A percentile compares a stretch with the other conserved stretches of the same genome.
Conservation (phyloP, 2,888 invertebrate genomes). For the Pandemis cinnamomeana region DNA sequence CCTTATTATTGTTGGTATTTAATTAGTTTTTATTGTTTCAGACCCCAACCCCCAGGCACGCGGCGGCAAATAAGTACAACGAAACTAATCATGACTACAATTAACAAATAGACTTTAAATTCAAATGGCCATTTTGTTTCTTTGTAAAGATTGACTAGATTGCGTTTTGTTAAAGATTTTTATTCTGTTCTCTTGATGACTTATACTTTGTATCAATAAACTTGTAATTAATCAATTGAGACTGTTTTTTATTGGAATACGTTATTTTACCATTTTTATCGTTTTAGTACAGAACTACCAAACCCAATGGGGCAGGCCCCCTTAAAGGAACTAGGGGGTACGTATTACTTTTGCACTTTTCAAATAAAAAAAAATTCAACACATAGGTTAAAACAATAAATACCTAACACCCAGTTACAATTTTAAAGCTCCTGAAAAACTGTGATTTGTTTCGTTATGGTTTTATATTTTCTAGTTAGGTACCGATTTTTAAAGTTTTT, state of each 20-base stretch:
- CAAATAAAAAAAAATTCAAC: too few species aligned
- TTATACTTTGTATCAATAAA: constrained; percentile 7
- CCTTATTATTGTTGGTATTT: background rate
- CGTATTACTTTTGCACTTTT: too few species aligned
- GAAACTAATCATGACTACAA: background rate
- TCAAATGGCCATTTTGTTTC: constrained; percentile 3
- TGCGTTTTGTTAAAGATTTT: background rate
- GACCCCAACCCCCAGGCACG: constrained; percentile 48
- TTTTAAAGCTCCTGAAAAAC: too few species aligned
- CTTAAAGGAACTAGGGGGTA: too few species aligned
- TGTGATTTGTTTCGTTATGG: too few species aligned
- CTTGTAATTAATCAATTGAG: background rate
- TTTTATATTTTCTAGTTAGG: too few species aligned
- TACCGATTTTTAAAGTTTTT: too few species aligned
- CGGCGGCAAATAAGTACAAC: constrained; percentile 45
- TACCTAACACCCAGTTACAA: too few species aligned
- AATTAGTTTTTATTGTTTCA: constrained; percentile 45
- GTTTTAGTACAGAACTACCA: background rate
- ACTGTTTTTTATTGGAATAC: background rate
- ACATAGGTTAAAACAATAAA: too few species aligned
- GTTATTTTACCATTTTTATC: background rate
- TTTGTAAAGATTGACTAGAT: background rate
- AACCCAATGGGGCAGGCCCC: too few species aligned
- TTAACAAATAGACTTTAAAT: background rate
- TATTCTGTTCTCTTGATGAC: background rate